Base-by-base conservation (phyloP, 2,797 vertebrate genomes). In the Cyprinella venusta region DNA sequence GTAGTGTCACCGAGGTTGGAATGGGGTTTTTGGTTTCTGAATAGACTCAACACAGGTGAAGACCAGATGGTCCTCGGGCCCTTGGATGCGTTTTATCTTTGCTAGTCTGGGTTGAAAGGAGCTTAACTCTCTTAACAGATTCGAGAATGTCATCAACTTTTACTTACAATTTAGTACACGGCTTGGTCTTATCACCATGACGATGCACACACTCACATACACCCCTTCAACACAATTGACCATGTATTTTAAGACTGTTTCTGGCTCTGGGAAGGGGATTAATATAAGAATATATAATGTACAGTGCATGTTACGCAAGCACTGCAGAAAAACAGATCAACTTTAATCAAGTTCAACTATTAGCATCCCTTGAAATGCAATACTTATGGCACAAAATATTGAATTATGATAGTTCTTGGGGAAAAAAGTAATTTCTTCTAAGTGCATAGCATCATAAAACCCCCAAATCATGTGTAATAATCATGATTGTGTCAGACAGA, bases 81-180 rank as follows among this genome's bases (percentile, higher is more conserved):
- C 50, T 82, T 80, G 30, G n/a, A 78, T 74, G 83, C 82, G 84
- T 82, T 85, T 89, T 84, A 89, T 88, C 89, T 92, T 92, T 91
- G 81, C 77, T 80, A 79, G 86, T 64, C 80, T 80, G 89, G 87
- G 90, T 90, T 91, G 93, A 92, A 93, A 67, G 48, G 74, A 80
- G 45, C 40, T 87, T 84, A 87, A 88, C 69, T 76, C 54, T 76
- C 16, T 48, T 84, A 74, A 74, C 88, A 91, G 88, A 91, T 85
- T 90, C 83, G 87, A 86, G 74, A 79, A 88, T 91, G 91, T 92
- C 84, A 91, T 91, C 81, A 89, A 90, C 87, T 88, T 89, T 89
- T 76, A 83, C 89, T 92, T 92, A 92, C 85, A 92, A 91, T 86
- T 86, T 87, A 75, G 75, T 83, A 87, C 87, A 85, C 83, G 81